Percentiles rank a stretch among this genome's conserved stretches.
Evolutionary conservation across 2,797 vertebrate genomes (phyloP).

Genomic region (Brotula barbata): DNA sequence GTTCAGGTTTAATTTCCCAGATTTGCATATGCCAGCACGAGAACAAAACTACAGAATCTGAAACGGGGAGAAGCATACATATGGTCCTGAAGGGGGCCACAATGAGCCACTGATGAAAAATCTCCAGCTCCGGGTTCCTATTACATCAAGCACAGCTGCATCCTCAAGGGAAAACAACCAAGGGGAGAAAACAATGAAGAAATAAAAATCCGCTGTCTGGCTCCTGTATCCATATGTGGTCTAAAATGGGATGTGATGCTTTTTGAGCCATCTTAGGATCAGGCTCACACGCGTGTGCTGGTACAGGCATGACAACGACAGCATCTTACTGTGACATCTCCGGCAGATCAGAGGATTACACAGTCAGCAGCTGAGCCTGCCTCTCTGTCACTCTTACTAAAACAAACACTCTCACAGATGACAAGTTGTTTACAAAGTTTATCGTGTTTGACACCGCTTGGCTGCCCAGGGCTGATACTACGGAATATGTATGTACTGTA

Average conservation of each 20-base stretch:
- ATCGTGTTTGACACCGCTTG: background rate
- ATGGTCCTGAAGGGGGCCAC: conserved; percentile 71
- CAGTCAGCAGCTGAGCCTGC: conserved; percentile 50
- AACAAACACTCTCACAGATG: conserved; percentile 30
- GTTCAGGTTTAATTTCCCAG: background rate
- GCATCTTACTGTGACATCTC: conserved; percentile 68
- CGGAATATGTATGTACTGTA: background rate
- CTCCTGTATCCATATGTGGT: conserved; percentile 1
- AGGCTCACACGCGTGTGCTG: conserved; percentile 26
- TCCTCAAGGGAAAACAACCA: conserved; percentile 30
- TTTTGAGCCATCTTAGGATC: conserved; percentile 24
- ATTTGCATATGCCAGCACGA: background rate
- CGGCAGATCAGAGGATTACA: conserved; percentile 73
- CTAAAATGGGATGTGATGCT: conserved; percentile 20
- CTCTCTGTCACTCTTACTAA: conserved; percentile 55
- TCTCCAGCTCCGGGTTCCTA: conserved; percentile 45
- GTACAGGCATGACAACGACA: conserved; percentile 55
- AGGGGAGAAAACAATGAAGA: background rate
- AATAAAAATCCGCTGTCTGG: conserved; percentile 2
- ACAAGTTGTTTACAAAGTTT: conserved; percentile 46
- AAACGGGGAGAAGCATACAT: conserved; percentile 51
- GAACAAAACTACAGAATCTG: conserved; percentile 17
- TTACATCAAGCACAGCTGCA: conserved; percentile 39
- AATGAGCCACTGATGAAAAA: conserved; percentile 66
- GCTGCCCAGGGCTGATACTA: too few relatives aligned